Evolutionary conservation across 2,797 vertebrate genomes (phyloP).

Genomic region (Platyrinchus mystaceus): DNA sequence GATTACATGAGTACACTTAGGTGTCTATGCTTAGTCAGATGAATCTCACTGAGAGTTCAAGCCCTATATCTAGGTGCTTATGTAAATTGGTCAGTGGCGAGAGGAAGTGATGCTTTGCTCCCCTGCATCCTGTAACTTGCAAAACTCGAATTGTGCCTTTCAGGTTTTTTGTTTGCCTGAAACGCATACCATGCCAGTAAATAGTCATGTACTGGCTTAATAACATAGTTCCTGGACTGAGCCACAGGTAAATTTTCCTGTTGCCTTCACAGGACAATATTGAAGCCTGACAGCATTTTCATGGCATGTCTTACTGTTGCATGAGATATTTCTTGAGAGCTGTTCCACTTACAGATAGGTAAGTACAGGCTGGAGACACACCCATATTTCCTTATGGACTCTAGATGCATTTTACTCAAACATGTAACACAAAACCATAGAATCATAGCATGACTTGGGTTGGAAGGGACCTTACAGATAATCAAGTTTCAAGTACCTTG

Average conservation of each 20-base stretch:
- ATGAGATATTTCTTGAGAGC: background rate
- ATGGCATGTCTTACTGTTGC: background rate
- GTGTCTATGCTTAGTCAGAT: background rate
- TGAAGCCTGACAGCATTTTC: background rate
- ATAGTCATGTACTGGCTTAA: background rate
- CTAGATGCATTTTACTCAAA: background rate
- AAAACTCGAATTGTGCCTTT: background rate
- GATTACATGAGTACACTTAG: background rate
- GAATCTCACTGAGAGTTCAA: background rate
- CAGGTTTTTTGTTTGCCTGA: background rate
- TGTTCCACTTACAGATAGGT: background rate
- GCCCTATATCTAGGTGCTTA: background rate
- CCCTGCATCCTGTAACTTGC: background rate
- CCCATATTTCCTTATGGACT: background rate
- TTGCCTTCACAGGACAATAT: background rate
- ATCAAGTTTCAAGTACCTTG: background rate
- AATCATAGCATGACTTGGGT: background rate
- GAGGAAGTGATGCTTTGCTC: background rate
- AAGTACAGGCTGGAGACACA: background rate
- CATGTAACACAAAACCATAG: accelerated
- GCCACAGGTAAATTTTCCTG: background rate
- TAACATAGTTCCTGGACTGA: background rate
- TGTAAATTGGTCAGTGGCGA: background rate
- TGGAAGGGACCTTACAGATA: background rate
- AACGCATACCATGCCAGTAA: background rate